Percentiles rank a stretch among this genome's conserved stretches.
Evolutionary conservation across 2,888 invertebrate genomes (phyloP).

Genomic region (Drosophila prostipennis): DNA sequence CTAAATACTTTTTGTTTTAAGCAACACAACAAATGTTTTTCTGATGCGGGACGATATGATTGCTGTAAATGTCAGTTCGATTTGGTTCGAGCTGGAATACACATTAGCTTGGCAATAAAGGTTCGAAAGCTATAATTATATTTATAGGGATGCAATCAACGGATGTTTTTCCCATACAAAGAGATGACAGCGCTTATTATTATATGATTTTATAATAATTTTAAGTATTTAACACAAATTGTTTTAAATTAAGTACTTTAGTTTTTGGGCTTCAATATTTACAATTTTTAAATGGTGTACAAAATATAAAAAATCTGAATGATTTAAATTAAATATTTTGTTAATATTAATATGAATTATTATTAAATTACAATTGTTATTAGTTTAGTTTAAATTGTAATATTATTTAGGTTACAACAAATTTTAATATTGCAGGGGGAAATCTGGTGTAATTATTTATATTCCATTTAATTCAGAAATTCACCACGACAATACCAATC

Average conservation of each 20-base stretch:
- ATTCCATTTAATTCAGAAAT: constrained; percentile 1
- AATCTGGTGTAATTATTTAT: neutral
- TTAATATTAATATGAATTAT: too few species aligned
- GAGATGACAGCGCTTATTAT: neutral
- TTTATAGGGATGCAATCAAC: constrained; percentile 1
- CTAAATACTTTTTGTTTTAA: constrained; percentile 15
- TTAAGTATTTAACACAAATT: too few species aligned
- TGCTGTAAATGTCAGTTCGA: constrained; percentile 4
- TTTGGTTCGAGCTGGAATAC: constrained; percentile 19
- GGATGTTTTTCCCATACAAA: neutral
- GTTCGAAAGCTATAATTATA: constrained; percentile 7
- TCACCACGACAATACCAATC: constrained; percentile 5
- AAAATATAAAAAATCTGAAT: too few species aligned
- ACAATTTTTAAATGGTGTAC: too few species aligned
- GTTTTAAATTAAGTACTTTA: too few species aligned
- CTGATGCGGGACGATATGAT: constrained; percentile 1
- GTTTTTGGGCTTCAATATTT: too few species aligned
- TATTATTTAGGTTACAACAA: neutral
- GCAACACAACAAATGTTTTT: constrained; percentile 1
- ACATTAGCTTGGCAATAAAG: constrained; percentile 11
- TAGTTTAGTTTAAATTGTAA: too few species aligned
- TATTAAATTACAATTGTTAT: neutral
- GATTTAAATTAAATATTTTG: too few species aligned
- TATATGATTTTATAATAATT: too few species aligned
- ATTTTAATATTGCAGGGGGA: neutral